Conservation (phyloP, 2,888 invertebrate species). For the Idaea straminata region DNA sequence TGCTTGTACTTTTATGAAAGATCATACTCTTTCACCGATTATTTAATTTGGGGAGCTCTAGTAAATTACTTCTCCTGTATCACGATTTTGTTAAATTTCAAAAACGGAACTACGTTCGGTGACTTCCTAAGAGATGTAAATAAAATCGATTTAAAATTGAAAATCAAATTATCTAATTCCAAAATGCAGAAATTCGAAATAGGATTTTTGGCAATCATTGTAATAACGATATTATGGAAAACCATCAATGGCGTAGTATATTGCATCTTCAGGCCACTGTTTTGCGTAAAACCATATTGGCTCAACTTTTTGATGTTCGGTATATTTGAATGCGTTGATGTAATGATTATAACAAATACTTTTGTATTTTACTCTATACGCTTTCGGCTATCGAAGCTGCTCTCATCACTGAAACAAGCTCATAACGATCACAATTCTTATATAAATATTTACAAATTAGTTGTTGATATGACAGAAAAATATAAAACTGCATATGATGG, state of each 20-base stretch:
- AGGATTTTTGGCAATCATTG: neutral
- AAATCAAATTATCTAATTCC: neutral
- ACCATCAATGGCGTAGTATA: neutral
- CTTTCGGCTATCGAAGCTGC: neutral
- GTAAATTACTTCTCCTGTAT: neutral
- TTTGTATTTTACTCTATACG: neutral
- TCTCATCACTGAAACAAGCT: neutral
- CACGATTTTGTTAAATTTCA: neutral
- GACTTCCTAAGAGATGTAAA: constrained; percentile 8
- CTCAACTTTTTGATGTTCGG: neutral
- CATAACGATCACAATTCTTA: neutral
- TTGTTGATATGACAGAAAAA: neutral
- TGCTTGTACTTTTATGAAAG: neutral
- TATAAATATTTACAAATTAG: neutral
- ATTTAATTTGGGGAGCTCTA: neutral
- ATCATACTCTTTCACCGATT: neutral
- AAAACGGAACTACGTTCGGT: constrained; percentile 3
- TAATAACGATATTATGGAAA: neutral
- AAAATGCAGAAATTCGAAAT: constrained; percentile 2
- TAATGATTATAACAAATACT: neutral
- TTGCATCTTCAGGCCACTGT: neutral
- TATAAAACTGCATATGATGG: neutral
- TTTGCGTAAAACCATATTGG: neutral
- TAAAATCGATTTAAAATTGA: constrained; percentile 7
- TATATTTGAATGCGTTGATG: neutral